Base-by-base conservation (phyloP, 2,797 vertebrate genomes). In the Chelidonichthys spinosus region DNA sequence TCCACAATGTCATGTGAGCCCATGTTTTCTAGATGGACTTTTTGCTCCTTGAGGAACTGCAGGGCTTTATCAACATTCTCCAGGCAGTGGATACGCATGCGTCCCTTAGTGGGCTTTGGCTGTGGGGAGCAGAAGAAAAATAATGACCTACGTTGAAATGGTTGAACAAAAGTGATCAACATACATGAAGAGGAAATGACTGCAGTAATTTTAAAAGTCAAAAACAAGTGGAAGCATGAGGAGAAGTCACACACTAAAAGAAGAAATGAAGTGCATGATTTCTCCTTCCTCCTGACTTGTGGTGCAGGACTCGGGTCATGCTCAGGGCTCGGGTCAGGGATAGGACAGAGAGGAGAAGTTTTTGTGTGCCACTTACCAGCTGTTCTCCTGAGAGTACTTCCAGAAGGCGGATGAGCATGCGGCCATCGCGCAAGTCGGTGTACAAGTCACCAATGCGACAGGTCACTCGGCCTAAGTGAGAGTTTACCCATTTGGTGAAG, bases 401-500 rank as follows among this genome's bases (percentile, higher is more conserved):
- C 63, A 98, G 94, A 59, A 98, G 93, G 58, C 97, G 94, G 83
- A 98, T 96, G 55, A 98, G 94, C 95, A 97, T 97, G 50, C 97
- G 95, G 37, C 97, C 97, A 73, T 98, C 97, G 2, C 97, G 94
- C 68, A 98, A 93, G 92, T 98, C 97, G 0, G 95, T 97, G 90
- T 98, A 98, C 61, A 98, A 93, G 92, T 98, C 97, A 5, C 95
- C 95, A 52, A 98, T 97, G 62, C 97, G 95, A 91, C 96, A 96
- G 0, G 96, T 96, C 63, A 97, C 97, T 5, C 97, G 91, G 58
- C 96, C 96, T 84, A 98, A 93, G 94, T 98, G 97, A 14, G 97
- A 98, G 91, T 98, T 98, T 69, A 98, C 97, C 97, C 97, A 98
- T 91, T 98, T 98, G 81, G 97, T 98, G 84, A 98, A 98, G 62